A percentile compares a stretch with the other conserved stretches of the same genome.
phyloP scores from a whole-genome alignment of 2,113 vertebrate genomes.

The Marmota flaviventris region DNA sequence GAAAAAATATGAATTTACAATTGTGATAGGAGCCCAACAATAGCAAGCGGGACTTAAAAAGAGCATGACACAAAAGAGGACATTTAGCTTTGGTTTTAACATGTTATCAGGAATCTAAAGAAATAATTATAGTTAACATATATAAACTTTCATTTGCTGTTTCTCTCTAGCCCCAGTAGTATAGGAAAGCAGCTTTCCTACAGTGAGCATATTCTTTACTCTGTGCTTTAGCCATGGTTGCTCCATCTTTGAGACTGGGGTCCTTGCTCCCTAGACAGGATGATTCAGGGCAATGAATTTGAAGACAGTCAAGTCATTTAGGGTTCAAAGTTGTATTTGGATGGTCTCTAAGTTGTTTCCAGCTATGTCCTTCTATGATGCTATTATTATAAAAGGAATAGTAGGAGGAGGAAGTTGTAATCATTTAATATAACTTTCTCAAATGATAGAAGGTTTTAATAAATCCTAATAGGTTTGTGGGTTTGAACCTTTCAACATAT shows the following conservation, averaged over 20 bases:
- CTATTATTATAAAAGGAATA: conserved; percentile 28
- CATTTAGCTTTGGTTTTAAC: conserved; percentile 40
- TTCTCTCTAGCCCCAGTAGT: background rate
- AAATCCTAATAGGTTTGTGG: background rate
- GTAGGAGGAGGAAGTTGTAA: background rate
- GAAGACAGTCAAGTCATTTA: background rate
- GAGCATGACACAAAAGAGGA: background rate
- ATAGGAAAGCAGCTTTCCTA: background rate
- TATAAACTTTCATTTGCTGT: conserved; percentile 15
- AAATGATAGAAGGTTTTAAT: conserved; percentile 42
- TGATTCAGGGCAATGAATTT: background rate
- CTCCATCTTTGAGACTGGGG: background rate
- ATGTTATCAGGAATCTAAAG: conserved; percentile 14
- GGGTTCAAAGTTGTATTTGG: conserved; percentile 11
- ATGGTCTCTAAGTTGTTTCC: conserved; percentile 34
- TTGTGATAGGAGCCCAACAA: background rate
- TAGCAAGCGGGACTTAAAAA: background rate
- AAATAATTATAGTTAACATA: background rate
- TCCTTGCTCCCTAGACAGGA: background rate
- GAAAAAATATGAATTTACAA: conserved; percentile 34
- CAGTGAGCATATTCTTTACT: conserved; percentile 11
- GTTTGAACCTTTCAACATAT: conserved; percentile 32
- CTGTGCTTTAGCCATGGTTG: background rate
- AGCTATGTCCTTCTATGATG: conserved; percentile 17
- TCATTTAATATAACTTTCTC: conserved; percentile 51